phyloP scores from a whole-genome alignment of 2,797 vertebrate species.

The Enteromius viviparus region DNA sequence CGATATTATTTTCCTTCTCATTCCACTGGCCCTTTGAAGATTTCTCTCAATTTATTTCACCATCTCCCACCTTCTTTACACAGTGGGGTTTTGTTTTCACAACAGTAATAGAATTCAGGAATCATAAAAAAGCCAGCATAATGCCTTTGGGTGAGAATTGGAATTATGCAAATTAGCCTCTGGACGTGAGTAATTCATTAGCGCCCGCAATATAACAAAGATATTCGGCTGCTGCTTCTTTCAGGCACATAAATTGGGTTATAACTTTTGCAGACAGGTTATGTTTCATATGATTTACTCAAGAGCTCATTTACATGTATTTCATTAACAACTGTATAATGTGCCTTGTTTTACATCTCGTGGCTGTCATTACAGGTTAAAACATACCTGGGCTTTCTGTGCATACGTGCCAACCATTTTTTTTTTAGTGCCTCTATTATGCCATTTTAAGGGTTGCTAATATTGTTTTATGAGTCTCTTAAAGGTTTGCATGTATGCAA shows the following conservation, averaged over 20 bases:
- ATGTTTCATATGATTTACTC: slow-evolving; percentile 16
- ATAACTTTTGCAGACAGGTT: slow-evolving; percentile 25
- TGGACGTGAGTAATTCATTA: slow-evolving; percentile 55
- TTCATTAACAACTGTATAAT: neutral
- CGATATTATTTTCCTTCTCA: slow-evolving; percentile 3
- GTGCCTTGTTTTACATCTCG: slow-evolving; percentile 13
- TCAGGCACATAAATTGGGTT: slow-evolving; percentile 41
- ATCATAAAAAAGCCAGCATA: slow-evolving; percentile 54
- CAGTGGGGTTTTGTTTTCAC: slow-evolving; percentile 55
- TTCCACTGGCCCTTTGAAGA: slow-evolving; percentile 21
- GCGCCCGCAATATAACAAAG: slow-evolving; percentile 35
- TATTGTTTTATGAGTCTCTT: no score
- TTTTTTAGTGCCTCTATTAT: no score
- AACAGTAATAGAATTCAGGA: slow-evolving; percentile 66
- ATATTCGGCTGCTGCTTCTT: slow-evolving; percentile 29
- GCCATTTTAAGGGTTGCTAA: no score
- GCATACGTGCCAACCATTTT: neutral
- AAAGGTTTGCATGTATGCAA: no score
- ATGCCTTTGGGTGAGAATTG: slow-evolving; percentile 58
- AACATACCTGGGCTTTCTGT: neutral
- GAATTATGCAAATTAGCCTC: slow-evolving; percentile 60
- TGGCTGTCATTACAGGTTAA: slow-evolving; percentile 11
- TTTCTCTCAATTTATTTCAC: slow-evolving; percentile 64
- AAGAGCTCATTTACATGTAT: slow-evolving; percentile 19
- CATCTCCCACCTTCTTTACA: slow-evolving; percentile 65